Percentiles rank a stretch among this genome's conserved stretches.
These are phyloP conservation scores for Silurus asotus DNA, from an alignment of 2,113 vertebrate species.

Conservation along the genomic window DNA sequence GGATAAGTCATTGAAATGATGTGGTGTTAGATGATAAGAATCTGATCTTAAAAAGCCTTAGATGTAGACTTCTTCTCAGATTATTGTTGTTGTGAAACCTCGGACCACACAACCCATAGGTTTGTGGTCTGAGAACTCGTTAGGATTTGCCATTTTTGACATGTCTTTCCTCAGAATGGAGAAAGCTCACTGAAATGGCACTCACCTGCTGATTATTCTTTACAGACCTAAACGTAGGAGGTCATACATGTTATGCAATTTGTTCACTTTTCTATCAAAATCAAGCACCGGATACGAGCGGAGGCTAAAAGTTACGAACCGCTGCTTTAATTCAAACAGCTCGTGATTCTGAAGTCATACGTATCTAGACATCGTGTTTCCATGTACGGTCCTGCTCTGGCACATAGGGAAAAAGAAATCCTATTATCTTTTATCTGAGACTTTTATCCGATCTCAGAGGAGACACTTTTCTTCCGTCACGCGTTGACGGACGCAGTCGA, in stretches of 20 bases:
- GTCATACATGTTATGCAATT: background rate
- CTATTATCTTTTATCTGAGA: slow-evolving; percentile 25
- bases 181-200: background rate
- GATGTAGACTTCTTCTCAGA: background rate
- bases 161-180: background rate
- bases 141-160: background rate
- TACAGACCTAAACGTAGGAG: background rate
- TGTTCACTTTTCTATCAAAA: background rate
- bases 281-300: background rate
- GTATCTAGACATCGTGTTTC: no score
- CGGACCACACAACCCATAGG: no score
- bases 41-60: background rate
- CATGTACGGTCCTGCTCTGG: background rate
- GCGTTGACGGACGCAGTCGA: slow-evolving; percentile 31
- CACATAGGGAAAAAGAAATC: slow-evolving; percentile 3
- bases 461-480: slow-evolving; percentile 23
- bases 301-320: background rate
- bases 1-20: background rate
- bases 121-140: background rate
- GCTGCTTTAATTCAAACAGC: background rate
- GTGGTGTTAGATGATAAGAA: background rate
- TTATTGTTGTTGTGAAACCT: no score
- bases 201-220: background rate
- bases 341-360: background rate
- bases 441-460: slow-evolving; percentile 43